These are phyloP conservation scores for Trinorchestia longiramus DNA, from an alignment of 1,140 invertebrate genomes.

Conservation along the genomic window DNA sequence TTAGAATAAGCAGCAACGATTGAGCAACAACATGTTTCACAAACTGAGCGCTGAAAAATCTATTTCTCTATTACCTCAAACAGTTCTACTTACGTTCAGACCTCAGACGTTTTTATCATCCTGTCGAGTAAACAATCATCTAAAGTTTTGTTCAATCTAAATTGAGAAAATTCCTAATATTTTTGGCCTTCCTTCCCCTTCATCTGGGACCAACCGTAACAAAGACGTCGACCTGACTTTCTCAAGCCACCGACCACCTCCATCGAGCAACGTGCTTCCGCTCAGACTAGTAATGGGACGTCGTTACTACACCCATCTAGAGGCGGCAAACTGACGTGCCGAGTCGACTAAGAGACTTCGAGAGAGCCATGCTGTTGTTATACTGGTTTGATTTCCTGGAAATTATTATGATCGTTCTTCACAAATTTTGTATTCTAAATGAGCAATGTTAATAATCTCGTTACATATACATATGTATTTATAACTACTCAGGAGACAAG, in stretches of 20 bases:
- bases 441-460: too few species aligned
- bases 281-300: background rate
- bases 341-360: background rate
- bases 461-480: too few species aligned
- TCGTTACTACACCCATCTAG: too few species aligned
- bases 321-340: background rate
- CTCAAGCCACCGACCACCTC: background rate
- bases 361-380: background rate
- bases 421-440: background rate
- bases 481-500: background rate
- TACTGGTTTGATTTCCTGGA: background rate
- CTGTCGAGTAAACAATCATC: background rate
- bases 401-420: background rate
- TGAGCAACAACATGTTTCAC: too few species aligned
- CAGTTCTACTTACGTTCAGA: background rate
- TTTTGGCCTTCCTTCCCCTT: background rate
- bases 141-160: background rate
- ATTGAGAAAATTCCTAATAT: background rate
- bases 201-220: background rate
- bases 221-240: background rate
- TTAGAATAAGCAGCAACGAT: too few species aligned
- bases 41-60: too few species aligned
- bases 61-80: background rate
- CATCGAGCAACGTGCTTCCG: background rate
- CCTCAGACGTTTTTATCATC: background rate